Conservation (phyloP, 2,888 invertebrate genomes). For the Cataglyphis livida region DNA sequence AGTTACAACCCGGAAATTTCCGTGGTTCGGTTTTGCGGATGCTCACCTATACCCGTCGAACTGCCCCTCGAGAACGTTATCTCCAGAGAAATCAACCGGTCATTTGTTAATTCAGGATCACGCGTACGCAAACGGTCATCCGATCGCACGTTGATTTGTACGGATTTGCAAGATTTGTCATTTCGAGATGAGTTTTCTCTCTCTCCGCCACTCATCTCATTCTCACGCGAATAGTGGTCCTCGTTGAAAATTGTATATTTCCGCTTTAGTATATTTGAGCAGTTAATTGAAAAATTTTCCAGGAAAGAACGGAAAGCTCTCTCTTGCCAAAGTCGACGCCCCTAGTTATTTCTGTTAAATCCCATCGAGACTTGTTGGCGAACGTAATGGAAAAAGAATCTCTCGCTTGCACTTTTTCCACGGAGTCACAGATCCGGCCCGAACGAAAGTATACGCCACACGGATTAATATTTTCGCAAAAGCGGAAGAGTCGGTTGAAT, state of each 20-base stretch:
- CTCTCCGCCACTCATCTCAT: background rate
- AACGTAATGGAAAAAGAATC: conserved; percentile 17
- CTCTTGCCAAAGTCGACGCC: background rate
- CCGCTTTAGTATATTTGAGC: background rate
- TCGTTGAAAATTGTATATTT: background rate
- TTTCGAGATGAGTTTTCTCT: background rate
- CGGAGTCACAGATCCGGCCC: background rate
- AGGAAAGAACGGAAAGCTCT: background rate
- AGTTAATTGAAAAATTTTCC: conserved; percentile 15
- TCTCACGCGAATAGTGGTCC: background rate
- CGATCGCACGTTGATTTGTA: conserved; percentile 9
- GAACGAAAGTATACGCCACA: background rate
- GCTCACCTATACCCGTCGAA: conserved; percentile 1
- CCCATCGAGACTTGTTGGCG: conserved; percentile 14
- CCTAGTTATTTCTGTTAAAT: conserved; percentile 18
- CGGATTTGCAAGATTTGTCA: background rate
- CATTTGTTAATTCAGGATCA: conserved; percentile 14
- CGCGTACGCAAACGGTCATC: background rate
- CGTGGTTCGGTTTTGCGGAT: conserved; percentile 23
- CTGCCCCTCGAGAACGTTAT: background rate
- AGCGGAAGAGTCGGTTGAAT: conserved; percentile 13
- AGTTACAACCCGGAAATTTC: conserved; percentile 47
- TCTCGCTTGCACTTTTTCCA: background rate
- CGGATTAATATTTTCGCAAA: conserved; percentile 46
- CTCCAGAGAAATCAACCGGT: conserved; percentile 13